Conservation (phyloP, 1,140 invertebrate species). For the Leucophenga varia region DNA sequence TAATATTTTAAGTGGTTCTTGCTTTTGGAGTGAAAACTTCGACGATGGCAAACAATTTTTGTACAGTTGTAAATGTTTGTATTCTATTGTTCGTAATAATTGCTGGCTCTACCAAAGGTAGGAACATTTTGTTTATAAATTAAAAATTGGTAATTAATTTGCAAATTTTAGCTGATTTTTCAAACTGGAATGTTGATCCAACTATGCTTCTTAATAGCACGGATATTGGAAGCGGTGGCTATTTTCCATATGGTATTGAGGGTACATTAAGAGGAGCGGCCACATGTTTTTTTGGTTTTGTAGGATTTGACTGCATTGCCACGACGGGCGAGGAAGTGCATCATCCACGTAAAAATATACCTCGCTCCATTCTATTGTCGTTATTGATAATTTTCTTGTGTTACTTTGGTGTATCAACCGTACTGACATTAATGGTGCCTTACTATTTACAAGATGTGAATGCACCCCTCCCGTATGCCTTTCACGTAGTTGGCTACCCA, state of each 20-base stretch:
- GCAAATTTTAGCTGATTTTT: constrained; percentile 27
- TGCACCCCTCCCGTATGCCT: constrained; percentile 73
- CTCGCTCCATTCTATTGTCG: constrained; percentile 79
- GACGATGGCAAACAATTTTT: constrained; percentile 78
- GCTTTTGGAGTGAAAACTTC: constrained; percentile 84
- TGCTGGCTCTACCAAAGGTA: constrained; percentile 74
- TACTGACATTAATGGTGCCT: constrained; percentile 81
- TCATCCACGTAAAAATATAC: constrained; percentile 84
- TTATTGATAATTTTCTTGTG: constrained; percentile 78
- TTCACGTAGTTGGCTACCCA: constrained; percentile 68
- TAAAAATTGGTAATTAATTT: neutral
- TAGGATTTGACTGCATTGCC: constrained; percentile 89
- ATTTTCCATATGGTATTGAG: constrained; percentile 67
- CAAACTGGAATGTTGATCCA: constrained; percentile 26
- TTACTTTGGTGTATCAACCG: constrained; percentile 81
- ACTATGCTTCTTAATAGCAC: constrained; percentile 13
- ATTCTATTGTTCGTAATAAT: constrained; percentile 83
- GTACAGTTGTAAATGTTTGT: constrained; percentile 80
- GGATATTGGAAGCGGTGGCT: constrained; percentile 61
- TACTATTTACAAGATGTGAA: constrained; percentile 72
- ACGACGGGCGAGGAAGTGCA: constrained; percentile 71
- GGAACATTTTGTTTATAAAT: constrained; percentile 20
- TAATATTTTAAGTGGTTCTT: constrained; percentile 58
- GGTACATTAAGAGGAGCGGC: constrained; percentile 77
- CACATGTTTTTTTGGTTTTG: constrained; percentile 95